Conservation (phyloP, 2,888 invertebrate genomes). For the Leptopilina drosophilae region DNA sequence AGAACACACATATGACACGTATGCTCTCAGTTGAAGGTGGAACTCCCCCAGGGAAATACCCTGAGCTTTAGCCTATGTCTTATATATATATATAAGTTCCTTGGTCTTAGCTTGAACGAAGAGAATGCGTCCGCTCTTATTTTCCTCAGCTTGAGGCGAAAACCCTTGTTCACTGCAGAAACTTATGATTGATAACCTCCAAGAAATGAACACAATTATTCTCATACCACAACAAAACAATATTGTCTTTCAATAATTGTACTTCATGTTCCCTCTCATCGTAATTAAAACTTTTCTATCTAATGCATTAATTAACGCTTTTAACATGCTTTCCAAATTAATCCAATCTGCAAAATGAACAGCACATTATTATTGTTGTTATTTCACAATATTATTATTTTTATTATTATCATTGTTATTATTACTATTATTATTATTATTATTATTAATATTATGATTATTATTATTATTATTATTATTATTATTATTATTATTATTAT, state of each 20-base stretch:
- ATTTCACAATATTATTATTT: too few species aligned
- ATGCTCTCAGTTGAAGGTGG: constrained; percentile 33
- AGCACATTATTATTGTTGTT: too few species aligned
- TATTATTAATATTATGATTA: too few species aligned
- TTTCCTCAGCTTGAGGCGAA: constrained; percentile 42
- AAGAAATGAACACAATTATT: not conserved
- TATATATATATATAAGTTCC: constrained; percentile 43
- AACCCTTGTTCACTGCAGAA: constrained; percentile 34
- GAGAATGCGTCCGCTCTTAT: constrained; percentile 44
- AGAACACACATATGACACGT: constrained; percentile 16
- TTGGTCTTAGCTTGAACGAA: constrained; percentile 48
- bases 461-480: too few species aligned
- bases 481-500: too few species aligned
- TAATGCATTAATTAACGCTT: too few species aligned
- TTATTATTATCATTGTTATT: too few species aligned
- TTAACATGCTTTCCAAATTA: too few species aligned
- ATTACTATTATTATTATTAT: too few species aligned
- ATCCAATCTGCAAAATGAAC: too few species aligned
- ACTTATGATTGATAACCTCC: constrained; percentile 50
- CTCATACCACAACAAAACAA: not conserved
- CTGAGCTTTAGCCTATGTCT: constrained; percentile 49
- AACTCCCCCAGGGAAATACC: constrained; percentile 51
- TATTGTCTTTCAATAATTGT: not conserved
- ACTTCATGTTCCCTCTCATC: not conserved
- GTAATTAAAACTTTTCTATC: not conserved